Base-by-base conservation (phyloP, 2,888 invertebrate genomes). In the Trissolcus brochymenae region DNA sequence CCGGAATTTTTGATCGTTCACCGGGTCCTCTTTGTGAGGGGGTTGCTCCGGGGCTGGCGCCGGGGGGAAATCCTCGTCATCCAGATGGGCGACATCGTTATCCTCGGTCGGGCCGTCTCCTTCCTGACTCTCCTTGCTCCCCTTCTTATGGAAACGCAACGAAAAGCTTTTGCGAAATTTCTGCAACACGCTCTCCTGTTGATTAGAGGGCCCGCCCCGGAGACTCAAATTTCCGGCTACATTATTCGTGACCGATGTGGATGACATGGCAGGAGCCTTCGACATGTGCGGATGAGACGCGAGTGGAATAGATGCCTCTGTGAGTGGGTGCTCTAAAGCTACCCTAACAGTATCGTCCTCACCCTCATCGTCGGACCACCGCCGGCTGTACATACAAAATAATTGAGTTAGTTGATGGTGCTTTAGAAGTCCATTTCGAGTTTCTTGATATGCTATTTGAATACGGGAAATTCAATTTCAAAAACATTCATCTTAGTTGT, bases 121-220 rank as follows among this genome's bases (percentile, higher is more conserved):
- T 67, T 90, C 90, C 81, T 87, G 87, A 76, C 89, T 89, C 72
- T 91, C 90, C 81, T 90, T 90, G 83, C 90, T 91, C 53, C 90
- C 90, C 83, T 90, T 91, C 84, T 91, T 91, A 82, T 92, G 90
- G 85, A 92, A 92, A 81, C 91, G 90, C 72, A 92, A 85, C 29
- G 93, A 93, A 84, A 94, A 92, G 76, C 93, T 93, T 85, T 94
- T 94, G 74, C 93, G 91, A 87, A 94, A 94, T 88, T 94, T 94
- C 83, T 94, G 93, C 79, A 94, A 88, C 46, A 94, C 93, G 85
- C 93, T 92, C 82, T 92, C 92, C 78, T 86, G 87, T 55, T 85
- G 85, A 76, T 79, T 84, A 61, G 83, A 85, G 9, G 76, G 68
- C 13, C 80, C 79, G 14, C 71, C 64, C 7, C 82, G 81, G 51